phyloP scores from a whole-genome alignment of 2,797 vertebrate genomes.

The Pipistrellus pipistrellus region DNA sequence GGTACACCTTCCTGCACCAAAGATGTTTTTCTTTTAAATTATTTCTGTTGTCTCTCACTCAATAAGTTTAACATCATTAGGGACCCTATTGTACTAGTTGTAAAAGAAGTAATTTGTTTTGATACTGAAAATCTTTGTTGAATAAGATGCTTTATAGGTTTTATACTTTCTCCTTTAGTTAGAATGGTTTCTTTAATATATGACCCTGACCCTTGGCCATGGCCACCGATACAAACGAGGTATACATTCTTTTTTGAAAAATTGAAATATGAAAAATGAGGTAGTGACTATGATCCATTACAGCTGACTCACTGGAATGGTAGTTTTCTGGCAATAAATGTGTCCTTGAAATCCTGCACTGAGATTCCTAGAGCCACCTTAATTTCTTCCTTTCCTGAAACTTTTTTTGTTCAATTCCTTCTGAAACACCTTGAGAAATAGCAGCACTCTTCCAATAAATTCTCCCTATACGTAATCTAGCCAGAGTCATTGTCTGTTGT shows the following conservation, averaged over 20 bases:
- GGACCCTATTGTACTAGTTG: background rate
- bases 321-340: constrained; percentile 31
- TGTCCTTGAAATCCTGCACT: background rate
- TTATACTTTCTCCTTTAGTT: background rate
- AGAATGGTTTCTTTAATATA: background rate
- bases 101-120: constrained; percentile 18
- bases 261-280: constrained; percentile 9
- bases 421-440: constrained; percentile 43
- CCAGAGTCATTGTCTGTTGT: constrained; percentile 45
- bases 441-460: background rate
- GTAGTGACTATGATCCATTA: background rate
- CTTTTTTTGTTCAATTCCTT: constrained; percentile 45
- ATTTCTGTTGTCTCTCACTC: constrained; percentile 18
- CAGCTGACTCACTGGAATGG: background rate
- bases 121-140: background rate
- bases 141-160: background rate
- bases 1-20: background rate
- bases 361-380: background rate
- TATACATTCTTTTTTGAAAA: background rate
- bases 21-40: background rate
- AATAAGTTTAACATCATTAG: background rate
- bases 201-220: background rate
- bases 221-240: background rate
- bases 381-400: constrained; percentile 37
- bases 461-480: constrained; percentile 6